Evolutionary conservation across 2,113 vertebrate genomes (phyloP).

Genomic region (Anoura caudifer): DNA sequence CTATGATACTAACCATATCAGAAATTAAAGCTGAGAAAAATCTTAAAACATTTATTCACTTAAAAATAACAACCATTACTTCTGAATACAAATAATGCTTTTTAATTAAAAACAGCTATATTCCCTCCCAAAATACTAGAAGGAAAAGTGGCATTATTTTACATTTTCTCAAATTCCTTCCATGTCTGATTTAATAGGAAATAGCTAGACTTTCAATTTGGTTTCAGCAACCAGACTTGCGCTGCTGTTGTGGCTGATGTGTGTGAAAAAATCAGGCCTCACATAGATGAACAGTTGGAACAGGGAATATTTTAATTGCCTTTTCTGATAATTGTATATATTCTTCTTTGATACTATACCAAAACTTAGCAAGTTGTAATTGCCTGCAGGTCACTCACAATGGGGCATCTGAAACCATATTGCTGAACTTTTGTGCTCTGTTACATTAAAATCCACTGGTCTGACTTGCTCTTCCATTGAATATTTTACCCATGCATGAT

Average conservation of each 20-base stretch:
- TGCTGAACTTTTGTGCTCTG: background rate
- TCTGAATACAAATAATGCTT: background rate
- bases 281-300: background rate
- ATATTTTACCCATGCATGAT: background rate
- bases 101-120: slow-evolving; percentile 1
- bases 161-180: background rate
- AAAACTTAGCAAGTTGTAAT: too few species aligned
- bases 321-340: background rate
- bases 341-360: too few species aligned
- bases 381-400: too few species aligned
- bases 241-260: background rate
- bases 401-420: too few species aligned
- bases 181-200: background rate
- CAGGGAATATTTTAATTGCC: background rate
- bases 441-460: slow-evolving; percentile 7
- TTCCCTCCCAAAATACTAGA: background rate
- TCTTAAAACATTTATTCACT: background rate
- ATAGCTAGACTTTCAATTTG: background rate
- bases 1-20: background rate
- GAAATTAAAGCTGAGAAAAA: slow-evolving; percentile 3
- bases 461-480: background rate
- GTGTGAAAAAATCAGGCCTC: background rate
- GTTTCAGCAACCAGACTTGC: background rate
- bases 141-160: background rate
- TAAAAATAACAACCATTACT: background rate